Evolutionary conservation across 2,113 vertebrate genomes (phyloP).

Genomic region (Tetrax tetrax): DNA sequence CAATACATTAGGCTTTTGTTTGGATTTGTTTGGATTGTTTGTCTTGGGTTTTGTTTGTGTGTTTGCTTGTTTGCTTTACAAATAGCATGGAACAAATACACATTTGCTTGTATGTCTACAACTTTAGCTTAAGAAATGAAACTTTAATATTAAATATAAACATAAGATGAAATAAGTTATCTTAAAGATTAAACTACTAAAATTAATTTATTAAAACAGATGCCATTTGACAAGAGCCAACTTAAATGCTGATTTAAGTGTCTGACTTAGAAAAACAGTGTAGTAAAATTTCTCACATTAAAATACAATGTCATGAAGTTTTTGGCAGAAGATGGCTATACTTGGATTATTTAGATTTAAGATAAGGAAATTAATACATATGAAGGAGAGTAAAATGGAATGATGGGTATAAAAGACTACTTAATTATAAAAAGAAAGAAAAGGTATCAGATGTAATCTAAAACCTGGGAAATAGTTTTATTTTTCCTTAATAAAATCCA

Average conservation of each 20-base stretch:
- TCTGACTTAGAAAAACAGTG: background rate
- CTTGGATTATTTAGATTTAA: background rate
- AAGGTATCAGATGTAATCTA: background rate
- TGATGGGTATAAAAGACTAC: background rate
- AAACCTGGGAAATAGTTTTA: background rate
- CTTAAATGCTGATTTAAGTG: background rate
- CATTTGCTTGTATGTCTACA: background rate
- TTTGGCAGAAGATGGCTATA: background rate
- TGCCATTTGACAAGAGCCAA: background rate
- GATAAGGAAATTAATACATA: background rate
- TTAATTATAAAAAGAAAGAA: background rate
- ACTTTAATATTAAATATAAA: background rate
- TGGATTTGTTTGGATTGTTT: background rate
- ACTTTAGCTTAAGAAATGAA: background rate
- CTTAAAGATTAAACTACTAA: background rate
- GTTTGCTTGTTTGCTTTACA: background rate
- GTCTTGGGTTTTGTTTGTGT: background rate
- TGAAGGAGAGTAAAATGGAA: background rate
- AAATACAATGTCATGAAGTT: background rate
- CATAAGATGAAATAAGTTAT: background rate
- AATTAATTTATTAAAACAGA: background rate
- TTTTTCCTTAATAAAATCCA: background rate
- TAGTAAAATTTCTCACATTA: background rate
- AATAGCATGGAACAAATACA: background rate
- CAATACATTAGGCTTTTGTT: background rate